phyloP scores from a whole-genome alignment of 2,888 invertebrate species.

The Acanthosepion lycidas region DNA sequence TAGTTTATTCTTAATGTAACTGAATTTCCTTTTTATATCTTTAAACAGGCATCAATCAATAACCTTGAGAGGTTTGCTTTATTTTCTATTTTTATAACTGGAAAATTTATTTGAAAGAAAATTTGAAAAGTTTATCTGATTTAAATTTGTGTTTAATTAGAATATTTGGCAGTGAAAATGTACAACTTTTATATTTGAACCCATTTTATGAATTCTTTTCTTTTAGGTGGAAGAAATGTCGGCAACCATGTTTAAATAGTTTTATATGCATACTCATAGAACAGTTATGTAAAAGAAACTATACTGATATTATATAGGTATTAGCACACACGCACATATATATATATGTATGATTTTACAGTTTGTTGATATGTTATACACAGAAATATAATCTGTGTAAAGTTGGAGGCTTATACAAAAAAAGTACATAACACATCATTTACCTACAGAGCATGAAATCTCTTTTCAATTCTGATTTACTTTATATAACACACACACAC shows the following conservation, averaged over 20 bases:
- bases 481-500: no score
- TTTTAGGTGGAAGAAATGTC: not conserved
- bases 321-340: not conserved
- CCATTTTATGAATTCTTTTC: not conserved
- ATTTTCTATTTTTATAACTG: no score
- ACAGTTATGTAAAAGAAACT: not conserved
- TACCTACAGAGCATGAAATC: no score
- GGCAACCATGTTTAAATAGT: not conserved
- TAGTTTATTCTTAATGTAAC: no score
- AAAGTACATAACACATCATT: no score
- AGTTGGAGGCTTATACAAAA: no score
- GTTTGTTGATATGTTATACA: not conserved
- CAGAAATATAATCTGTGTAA: no score
- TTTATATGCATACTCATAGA: not conserved
- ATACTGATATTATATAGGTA: not conserved
- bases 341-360: not conserved
- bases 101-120: not conserved
- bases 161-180: not conserved
- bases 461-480: no score
- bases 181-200: not conserved
- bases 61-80: no score
- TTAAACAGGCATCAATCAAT: no score
- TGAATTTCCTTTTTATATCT: no score
- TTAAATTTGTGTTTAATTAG: not conserved
- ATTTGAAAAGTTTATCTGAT: not conserved